A percentile compares a stretch with the other conserved stretches of the same genome.
Conservation (phyloP, 2,113 vertebrate species). For the Sylvietta virens region DNA sequence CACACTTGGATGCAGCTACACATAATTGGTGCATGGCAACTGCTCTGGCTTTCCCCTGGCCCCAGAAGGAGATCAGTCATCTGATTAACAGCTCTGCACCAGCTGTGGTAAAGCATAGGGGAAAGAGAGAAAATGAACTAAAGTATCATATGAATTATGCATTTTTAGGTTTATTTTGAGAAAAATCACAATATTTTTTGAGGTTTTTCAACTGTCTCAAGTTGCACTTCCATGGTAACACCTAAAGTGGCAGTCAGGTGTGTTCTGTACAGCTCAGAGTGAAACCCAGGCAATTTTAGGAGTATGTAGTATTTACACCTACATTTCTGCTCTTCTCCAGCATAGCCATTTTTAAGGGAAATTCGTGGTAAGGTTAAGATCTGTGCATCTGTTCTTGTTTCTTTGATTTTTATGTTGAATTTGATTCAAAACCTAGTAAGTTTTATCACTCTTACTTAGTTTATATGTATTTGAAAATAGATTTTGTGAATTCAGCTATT, state of each 20-base stretch:
- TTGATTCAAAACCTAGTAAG: neutral
- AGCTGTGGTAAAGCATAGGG: neutral
- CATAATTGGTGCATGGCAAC: neutral
- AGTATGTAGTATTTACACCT: neutral
- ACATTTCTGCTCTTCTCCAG: neutral
- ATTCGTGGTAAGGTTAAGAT: neutral
- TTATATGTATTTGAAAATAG: neutral
- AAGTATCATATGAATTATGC: neutral
- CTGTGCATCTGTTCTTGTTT: neutral
- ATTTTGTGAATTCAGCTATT: neutral
- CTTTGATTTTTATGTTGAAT: neutral
- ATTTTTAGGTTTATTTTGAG: neutral
- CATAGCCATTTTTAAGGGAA: neutral
- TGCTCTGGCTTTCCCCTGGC: neutral
- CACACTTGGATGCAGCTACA: neutral
- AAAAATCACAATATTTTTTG: neutral
- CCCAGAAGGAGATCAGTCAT: neutral
- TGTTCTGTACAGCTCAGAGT: neutral
- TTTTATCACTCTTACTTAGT: neutral
- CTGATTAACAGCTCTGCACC: neutral
- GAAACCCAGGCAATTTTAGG: neutral
- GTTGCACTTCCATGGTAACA: neutral
- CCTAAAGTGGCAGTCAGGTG: neutral
- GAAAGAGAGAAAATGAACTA: neutral
- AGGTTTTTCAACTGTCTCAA: neutral